Conservation (phyloP, 2,113 vertebrate species). For the Chaetura pelagica region DNA sequence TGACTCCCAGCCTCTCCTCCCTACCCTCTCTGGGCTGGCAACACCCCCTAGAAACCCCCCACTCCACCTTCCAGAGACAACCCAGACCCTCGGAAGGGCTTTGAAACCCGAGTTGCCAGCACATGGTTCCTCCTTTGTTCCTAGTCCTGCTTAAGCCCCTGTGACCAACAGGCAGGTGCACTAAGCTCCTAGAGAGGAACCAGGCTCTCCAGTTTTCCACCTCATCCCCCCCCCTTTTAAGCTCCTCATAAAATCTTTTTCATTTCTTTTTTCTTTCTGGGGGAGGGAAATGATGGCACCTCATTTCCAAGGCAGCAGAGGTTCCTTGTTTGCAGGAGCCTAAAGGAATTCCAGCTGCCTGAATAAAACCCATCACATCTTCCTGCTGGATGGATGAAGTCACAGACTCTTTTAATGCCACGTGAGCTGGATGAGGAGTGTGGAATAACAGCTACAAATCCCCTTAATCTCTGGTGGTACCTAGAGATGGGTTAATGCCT, state of each 20-base stretch:
- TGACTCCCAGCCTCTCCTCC: not conserved
- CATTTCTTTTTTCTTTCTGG: not conserved
- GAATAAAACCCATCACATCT: conserved; percentile 3
- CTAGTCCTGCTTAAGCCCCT: conserved; percentile 17
- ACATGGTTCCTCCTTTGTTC: not conserved
- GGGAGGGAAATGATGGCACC: conserved; percentile 31
- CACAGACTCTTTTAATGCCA: not conserved
- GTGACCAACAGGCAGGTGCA: conserved; percentile 45
- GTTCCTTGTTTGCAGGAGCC: conserved; percentile 15
- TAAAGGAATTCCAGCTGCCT: not conserved
- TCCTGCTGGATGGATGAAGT: conserved; percentile 7
- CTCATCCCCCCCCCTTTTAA: conserved; percentile 17
- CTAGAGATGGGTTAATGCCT: not conserved
- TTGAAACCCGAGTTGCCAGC: conserved; percentile 49
- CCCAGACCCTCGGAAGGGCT: not conserved
- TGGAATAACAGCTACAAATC: conserved; percentile 14
- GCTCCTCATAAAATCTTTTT: not conserved
- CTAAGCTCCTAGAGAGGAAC: conserved; percentile 34
- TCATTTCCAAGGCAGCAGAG: conserved; percentile 49
- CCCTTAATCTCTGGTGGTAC: not conserved
- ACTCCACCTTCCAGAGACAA: not conserved
- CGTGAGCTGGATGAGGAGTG: not conserved
- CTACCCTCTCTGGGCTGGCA: not conserved
- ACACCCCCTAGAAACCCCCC: not conserved
- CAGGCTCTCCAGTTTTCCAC: not conserved